phyloP scores from a whole-genome alignment of 2,888 invertebrate species.

The Folsomia manolachei region DNA sequence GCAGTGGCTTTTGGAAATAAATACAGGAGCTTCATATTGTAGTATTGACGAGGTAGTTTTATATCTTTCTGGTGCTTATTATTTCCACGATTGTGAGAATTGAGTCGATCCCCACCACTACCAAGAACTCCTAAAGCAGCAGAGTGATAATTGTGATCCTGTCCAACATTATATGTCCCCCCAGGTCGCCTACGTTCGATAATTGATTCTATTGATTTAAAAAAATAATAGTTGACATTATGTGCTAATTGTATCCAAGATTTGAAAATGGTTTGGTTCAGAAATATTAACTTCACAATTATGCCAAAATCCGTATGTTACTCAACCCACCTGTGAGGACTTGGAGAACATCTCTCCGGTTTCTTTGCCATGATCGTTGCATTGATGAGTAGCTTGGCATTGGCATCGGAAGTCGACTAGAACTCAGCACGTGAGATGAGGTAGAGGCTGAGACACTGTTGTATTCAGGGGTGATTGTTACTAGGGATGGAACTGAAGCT shows the following conservation, averaged over 20 bases:
- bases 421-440: slow-evolving; percentile 30
- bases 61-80: slow-evolving; percentile 28
- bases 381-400: slow-evolving; percentile 47
- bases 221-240: too few species aligned
- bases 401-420: slow-evolving; percentile 31
- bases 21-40: slow-evolving; percentile 45
- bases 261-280: too few species aligned
- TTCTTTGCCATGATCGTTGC: slow-evolving; percentile 49
- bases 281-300: too few species aligned
- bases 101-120: slow-evolving; percentile 23
- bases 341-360: slow-evolving; percentile 49
- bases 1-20: slow-evolving; percentile 55
- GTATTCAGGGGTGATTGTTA: slow-evolving; percentile 47
- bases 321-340: too few species aligned
- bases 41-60: slow-evolving; percentile 44
- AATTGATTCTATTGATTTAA: slow-evolving; percentile 46
- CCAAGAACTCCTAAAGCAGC: slow-evolving; percentile 21
- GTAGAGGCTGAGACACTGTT: slow-evolving; percentile 38
- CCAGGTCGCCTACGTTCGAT: slow-evolving; percentile 43
- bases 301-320: too few species aligned
- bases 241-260: too few species aligned
- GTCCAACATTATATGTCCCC: slow-evolving; percentile 28
- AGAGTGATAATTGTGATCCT: slow-evolving; percentile 3
- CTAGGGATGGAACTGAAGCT: slow-evolving; percentile 49
- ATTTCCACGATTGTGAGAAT: background rate